These are phyloP conservation scores for Macrosiphum euphorbiae DNA, from an alignment of 2,888 invertebrate genomes.

Conservation along the genomic window DNA sequence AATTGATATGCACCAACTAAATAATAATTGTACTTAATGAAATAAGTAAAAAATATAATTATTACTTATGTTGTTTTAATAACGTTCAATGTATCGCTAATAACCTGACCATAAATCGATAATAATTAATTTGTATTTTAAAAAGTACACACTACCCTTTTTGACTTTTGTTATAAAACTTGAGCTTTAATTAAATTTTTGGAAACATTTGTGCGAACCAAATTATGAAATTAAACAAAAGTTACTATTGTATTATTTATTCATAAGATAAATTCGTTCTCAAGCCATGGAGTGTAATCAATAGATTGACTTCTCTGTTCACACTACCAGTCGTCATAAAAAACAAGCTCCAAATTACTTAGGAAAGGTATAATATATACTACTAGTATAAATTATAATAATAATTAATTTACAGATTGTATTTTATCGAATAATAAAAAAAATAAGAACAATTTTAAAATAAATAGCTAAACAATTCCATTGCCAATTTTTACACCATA, in stretches of 20 bases:
- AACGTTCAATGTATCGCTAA: not conserved
- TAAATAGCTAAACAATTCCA: not conserved
- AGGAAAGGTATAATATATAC: no score
- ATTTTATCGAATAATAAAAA: no score
- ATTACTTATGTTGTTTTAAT: not conserved
- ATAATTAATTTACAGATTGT: no score
- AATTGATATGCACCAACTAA: not conserved
- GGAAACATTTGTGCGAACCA: not conserved
- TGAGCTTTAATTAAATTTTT: not conserved
- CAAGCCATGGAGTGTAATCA: no score
- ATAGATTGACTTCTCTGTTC: no score
- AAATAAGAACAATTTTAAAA: not conserved
- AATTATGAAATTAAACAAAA: not conserved
- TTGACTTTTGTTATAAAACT: not conserved
- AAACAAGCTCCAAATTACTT: no score
- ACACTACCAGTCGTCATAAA: no score
- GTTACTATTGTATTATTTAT: not conserved
- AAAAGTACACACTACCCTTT: not conserved
- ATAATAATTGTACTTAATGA: not conserved
- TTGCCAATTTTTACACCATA: not conserved
- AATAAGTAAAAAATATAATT: not conserved
- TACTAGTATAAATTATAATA: no score
- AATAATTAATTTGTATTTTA: not conserved
- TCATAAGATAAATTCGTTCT: not conserved
- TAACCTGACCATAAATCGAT: not conserved